Conservation (phyloP, 2,113 vertebrate genomes). For the Tonatia bakeri region DNA sequence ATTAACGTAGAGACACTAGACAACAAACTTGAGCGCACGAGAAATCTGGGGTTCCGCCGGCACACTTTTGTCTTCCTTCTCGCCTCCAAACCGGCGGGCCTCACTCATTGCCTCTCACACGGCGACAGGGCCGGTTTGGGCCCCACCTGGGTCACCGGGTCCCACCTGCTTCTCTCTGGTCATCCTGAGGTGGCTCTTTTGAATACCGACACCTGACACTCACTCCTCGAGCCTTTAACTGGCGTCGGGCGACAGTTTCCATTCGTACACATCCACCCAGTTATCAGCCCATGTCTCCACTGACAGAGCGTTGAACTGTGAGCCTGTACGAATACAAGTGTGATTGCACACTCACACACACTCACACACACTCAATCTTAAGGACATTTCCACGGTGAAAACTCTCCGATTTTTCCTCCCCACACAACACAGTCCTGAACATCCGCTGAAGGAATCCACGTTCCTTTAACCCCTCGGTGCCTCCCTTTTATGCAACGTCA, state of each 20-base stretch:
- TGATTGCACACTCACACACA: no score
- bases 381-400: background rate
- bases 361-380: background rate
- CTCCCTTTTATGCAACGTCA: background rate
- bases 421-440: background rate
- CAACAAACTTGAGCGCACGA: background rate
- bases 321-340: background rate
- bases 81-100: background rate
- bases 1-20: background rate
- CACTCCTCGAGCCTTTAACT: background rate
- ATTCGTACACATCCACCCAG: background rate
- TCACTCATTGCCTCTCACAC: background rate
- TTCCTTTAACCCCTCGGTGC: background rate
- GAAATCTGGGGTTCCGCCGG: background rate
- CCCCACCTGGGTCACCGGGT: background rate
- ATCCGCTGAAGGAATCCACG: background rate
- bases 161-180: background rate
- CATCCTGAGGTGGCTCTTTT: background rate
- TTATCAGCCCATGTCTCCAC: background rate
- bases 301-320: background rate
- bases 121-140: background rate
- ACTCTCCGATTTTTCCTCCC: background rate
- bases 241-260: background rate
- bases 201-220: background rate
- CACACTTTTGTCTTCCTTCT: background rate